Evolutionary conservation across 92 coral and sea anemone genomes (phyloP).

Genomic region (Bergia puertoricense): DNA sequence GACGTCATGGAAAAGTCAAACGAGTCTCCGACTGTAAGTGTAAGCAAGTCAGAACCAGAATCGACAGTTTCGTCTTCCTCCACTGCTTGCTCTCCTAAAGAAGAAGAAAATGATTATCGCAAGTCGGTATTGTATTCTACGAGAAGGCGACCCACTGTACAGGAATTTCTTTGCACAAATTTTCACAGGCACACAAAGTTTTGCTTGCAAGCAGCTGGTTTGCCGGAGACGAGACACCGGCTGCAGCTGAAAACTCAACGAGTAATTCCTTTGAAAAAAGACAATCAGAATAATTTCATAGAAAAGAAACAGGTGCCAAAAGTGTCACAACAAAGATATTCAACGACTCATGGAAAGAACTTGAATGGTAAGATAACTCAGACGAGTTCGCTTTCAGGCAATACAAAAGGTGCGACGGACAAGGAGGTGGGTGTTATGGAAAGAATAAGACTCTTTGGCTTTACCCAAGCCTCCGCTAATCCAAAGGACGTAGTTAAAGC

Average conservation of each 20-base stretch:
- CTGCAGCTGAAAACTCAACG: conserved; percentile 4
- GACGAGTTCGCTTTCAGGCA: background rate
- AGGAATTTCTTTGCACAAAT: conserved; percentile 68
- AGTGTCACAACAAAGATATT: background rate
- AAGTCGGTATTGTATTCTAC: conserved; percentile 57
- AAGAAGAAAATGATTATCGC: background rate
- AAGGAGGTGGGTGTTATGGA: background rate
- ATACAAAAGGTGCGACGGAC: background rate
- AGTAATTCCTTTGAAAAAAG: background rate
- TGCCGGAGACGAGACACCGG: conserved; percentile 32
- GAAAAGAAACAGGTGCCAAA: background rate
- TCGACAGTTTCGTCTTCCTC: background rate
- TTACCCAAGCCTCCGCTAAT: background rate
- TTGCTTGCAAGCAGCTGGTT: conserved; percentile 23
- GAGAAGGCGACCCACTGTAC: conserved; percentile 60
- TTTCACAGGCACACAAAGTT: conserved; percentile 51
- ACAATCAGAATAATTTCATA: conserved; percentile 8
- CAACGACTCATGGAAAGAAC: background rate
- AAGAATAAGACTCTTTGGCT: background rate
- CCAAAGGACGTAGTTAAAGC: background rate
- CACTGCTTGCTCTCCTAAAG: background rate
- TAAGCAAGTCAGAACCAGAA: background rate
- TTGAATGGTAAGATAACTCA: background rate
- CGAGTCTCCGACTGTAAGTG: background rate
- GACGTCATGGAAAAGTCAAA: background rate